Percentiles rank a stretch among this genome's conserved stretches.
phyloP scores from a whole-genome alignment of 2,888 invertebrate species.

The Oeneis ivallda region DNA sequence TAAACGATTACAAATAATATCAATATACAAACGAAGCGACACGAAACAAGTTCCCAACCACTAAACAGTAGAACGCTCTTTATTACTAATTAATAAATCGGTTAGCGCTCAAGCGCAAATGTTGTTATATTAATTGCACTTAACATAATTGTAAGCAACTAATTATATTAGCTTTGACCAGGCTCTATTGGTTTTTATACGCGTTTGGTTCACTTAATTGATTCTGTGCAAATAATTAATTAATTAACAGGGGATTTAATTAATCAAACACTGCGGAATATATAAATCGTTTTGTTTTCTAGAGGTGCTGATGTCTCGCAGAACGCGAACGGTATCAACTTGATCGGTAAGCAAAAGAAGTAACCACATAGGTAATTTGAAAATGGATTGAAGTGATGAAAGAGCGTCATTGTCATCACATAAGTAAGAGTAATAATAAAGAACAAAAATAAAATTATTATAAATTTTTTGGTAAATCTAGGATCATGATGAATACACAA shows the following conservation, averaged over 20 bases:
- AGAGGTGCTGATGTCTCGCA: no score
- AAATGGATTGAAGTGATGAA: no score
- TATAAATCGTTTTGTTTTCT: not conserved
- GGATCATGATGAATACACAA: no score
- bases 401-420: no score
- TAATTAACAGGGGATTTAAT: not conserved
- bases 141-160: slow-evolving; percentile 24
- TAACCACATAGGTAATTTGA: no score
- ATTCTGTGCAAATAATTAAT: slow-evolving; percentile 5
- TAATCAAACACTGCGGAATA: not conserved
- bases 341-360: no score
- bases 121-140: slow-evolving; percentile 23
- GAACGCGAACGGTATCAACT: no score
- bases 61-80: not conserved
- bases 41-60: not conserved
- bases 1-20: no score
- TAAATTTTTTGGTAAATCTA: no score
- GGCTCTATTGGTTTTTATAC: slow-evolving; percentile 22
- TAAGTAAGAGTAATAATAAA: no score
- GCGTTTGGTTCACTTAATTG: slow-evolving; percentile 6
- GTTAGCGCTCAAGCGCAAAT: not conserved
- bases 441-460: no score
- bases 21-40: not conserved
- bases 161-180: slow-evolving; percentile 25
- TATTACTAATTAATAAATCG: not conserved